Percentiles rank a stretch among this genome's conserved stretches.
Evolutionary conservation across 2,888 invertebrate genomes (phyloP).

Genomic region (Brachyopa scutellaris): DNA sequence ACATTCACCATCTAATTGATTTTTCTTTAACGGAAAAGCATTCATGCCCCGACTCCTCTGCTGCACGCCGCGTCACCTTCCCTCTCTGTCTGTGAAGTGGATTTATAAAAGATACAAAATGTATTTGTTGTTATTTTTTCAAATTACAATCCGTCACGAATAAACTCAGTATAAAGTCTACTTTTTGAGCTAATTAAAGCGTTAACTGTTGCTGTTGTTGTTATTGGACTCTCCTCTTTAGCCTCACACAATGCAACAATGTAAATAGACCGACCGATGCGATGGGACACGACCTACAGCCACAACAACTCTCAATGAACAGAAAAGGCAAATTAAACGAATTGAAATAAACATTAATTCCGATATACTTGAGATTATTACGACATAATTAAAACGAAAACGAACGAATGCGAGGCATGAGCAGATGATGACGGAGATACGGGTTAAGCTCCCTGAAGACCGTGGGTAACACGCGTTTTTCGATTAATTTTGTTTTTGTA

Average conservation of each 20-base stretch:
- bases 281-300: constrained; percentile 45
- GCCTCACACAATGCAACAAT: constrained; percentile 26
- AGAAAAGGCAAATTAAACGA: constrained; percentile 42
- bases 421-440: constrained; percentile 32
- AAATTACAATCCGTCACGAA: constrained; percentile 55
- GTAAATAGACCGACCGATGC: background rate
- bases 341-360: constrained; percentile 46
- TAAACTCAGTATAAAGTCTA: background rate
- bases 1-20: constrained; percentile 60
- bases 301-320: background rate
- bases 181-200: constrained; percentile 49
- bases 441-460: constrained; percentile 36
- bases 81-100: constrained; percentile 24
- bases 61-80: too few relatives aligned
- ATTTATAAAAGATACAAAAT: constrained; percentile 55
- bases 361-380: constrained; percentile 63
- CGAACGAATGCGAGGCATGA: constrained; percentile 25
- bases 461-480: background rate
- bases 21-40: constrained; percentile 45
- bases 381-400: constrained; percentile 56
- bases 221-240: too few relatives aligned
- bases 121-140: constrained; percentile 39
- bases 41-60: constrained; percentile 1
- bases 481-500: background rate
- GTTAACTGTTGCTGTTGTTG: constrained; percentile 10